A percentile compares a stretch with the other conserved stretches of the same genome.
Evolutionary conservation across 1,140 invertebrate genomes (phyloP).

Genomic region (Saccostrea glomerata): DNA sequence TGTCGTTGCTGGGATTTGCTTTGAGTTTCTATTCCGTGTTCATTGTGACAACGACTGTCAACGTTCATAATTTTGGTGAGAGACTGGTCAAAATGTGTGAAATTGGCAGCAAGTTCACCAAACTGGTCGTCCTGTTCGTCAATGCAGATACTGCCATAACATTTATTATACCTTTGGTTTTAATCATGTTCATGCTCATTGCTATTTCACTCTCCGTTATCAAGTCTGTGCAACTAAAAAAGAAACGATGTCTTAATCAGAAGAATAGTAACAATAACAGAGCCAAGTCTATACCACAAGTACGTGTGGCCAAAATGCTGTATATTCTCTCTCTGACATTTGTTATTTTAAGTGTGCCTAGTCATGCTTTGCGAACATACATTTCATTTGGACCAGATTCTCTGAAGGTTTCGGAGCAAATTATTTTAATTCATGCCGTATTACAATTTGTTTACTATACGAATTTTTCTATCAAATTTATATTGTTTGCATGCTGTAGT

Average conservation of each 20-base stretch:
- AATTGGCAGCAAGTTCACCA: constrained; percentile 79
- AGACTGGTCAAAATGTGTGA: constrained; percentile 27
- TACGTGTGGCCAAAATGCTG: constrained; percentile 60
- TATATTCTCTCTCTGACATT: constrained; percentile 53
- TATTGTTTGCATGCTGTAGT: constrained; percentile 53
- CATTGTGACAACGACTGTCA: constrained; percentile 34
- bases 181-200: constrained; percentile 52
- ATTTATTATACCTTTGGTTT: constrained; percentile 55
- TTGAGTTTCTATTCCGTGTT: constrained; percentile 80
- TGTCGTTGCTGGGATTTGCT: constrained; percentile 80
- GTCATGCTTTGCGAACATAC: constrained; percentile 48
- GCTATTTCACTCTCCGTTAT: constrained; percentile 49
- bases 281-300: constrained; percentile 50
- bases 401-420: background rate
- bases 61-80: background rate
- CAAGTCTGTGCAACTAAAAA: constrained; percentile 51
- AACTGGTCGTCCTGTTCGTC: constrained; percentile 80
- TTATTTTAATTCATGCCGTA: constrained; percentile 14
- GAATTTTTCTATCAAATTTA: constrained; percentile 56
- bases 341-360: constrained; percentile 53
- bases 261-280: constrained; percentile 40
- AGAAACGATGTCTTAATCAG: constrained; percentile 27
- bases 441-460: constrained; percentile 52
- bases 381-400: constrained; percentile 34
- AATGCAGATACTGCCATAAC: constrained; percentile 59